Base-by-base conservation (phyloP, 2,888 invertebrate species). In the Torymus tubicola region DNA sequence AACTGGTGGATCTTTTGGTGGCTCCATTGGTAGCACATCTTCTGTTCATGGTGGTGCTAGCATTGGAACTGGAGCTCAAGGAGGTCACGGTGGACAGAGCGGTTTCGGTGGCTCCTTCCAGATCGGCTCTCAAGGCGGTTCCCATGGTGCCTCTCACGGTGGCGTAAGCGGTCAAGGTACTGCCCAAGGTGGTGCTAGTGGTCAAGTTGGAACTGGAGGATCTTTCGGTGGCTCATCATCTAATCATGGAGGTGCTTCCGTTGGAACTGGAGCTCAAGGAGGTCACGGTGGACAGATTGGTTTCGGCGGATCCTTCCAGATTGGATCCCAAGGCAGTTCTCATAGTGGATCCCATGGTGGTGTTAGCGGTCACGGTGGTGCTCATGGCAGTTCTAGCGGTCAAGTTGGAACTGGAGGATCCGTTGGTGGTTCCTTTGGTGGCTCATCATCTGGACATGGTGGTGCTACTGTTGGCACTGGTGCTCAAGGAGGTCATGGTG, bases 401-500 rank as follows among this genome's bases (percentile, higher is more conserved):
- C 13, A n/a, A 63, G 21, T 18, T 16, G 60, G 60, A 2, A 16
- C 42, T 31, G 73, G 73, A 4, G 24, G 42, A 14, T 24, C 50
- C 0, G 5, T 3, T 4, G 4, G 31, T 31, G 31, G 31, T 4
- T 31, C 31, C 4, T 31, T 42, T 8, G 42, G 42, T 42, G 42
- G 42, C 42, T 42, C 42, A 42, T 8, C 42, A 8, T 42, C 42
- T 42, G 42, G 13, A 2, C 75, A 76, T 8, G 55, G 31, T 0
- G 60, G 24, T 12, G 24, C 24, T 53, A 11, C 1, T 0, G 18
- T 14, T 42, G 57, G 52, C 12, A 24, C 5, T 55, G n/a, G 13
- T 12, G 13, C 70, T n/a, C 70, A 70, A 50, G 53, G 16, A 4
- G 60, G 18, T 58, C 65, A 64, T 11, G 63, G 53, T 53, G 53